Evolutionary conservation across 2,113 vertebrate genomes (phyloP).

Genomic region (Lates calcarifer): DNA sequence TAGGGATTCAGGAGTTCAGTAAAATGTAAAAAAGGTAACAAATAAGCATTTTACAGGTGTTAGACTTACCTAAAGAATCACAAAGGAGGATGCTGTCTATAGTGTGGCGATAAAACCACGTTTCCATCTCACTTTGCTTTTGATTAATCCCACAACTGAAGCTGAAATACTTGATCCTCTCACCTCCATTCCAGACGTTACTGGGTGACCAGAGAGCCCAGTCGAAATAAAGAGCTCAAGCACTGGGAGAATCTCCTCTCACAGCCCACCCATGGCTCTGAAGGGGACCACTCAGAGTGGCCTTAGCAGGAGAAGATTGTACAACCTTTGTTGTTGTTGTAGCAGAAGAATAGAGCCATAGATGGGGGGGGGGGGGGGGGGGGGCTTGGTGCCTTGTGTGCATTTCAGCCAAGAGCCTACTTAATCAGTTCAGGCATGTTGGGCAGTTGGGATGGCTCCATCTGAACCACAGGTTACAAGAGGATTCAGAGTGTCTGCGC

Average conservation of each 20-base stretch:
- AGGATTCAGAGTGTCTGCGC: conserved; percentile 39
- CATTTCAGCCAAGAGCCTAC: conserved; percentile 67
- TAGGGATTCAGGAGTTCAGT: conserved; percentile 1
- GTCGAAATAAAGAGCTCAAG: conserved; percentile 71
- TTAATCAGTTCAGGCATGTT: conserved; percentile 67
- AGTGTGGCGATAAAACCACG: background rate
- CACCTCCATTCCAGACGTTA: conserved; percentile 45
- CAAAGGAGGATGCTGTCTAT: conserved; percentile 2
- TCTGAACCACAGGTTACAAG: conserved; percentile 44
- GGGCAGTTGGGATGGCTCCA: conserved; percentile 46
- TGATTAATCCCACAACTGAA: conserved; percentile 30
- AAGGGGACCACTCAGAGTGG: conserved; percentile 65
- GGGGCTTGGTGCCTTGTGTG: conserved; percentile 57
- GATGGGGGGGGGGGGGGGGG: conserved; percentile 53
- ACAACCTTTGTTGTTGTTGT: conserved; percentile 76
- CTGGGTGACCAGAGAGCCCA: conserved; percentile 49
- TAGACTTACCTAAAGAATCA: conserved; percentile 15
- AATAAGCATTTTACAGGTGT: conserved; percentile 3
- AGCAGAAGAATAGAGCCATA: conserved; percentile 67
- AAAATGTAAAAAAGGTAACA: conserved; percentile 18
- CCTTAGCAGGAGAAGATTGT: conserved; percentile 73
- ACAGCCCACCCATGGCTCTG: conserved; percentile 68
- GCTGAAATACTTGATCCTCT: conserved; percentile 42
- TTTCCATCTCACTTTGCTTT: conserved; percentile 45
- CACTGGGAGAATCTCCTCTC: conserved; percentile 61